A percentile compares a stretch with the other conserved stretches of the same genome.
Evolutionary conservation across 2,888 invertebrate species (phyloP).

Genomic region (Chalcosyrphus nemorum): DNA sequence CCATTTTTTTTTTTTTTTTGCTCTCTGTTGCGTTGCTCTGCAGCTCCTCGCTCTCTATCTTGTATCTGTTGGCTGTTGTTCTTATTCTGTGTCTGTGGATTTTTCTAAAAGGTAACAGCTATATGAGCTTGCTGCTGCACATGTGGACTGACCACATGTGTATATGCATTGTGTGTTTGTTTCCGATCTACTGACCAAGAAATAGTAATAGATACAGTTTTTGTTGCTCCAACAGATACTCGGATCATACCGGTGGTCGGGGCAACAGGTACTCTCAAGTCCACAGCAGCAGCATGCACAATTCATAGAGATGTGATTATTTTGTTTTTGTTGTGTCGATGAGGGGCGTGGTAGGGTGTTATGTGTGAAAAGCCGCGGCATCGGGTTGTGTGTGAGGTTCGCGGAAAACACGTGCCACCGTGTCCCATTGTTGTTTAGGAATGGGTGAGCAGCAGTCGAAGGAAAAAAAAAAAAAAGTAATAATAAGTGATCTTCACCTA

Average conservation of each 20-base stretch:
- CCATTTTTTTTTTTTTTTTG: slow-evolving; percentile 51
- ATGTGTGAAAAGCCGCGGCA: slow-evolving; percentile 31
- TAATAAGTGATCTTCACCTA: slow-evolving; percentile 52
- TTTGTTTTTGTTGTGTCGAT: slow-evolving; percentile 14
- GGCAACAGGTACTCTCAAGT: slow-evolving; percentile 58
- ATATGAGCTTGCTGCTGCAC: slow-evolving; percentile 25
- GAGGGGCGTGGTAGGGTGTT: slow-evolving; percentile 62
- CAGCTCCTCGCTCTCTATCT: no score
- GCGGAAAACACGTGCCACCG: slow-evolving; percentile 70
- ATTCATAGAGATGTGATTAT: slow-evolving; percentile 60
- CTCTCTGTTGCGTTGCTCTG: slow-evolving; percentile 18
- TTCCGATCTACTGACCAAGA: slow-evolving; percentile 73
- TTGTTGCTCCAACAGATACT: slow-evolving; percentile 34
- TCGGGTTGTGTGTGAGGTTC: slow-evolving; percentile 43
- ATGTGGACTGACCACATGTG: slow-evolving; percentile 43
- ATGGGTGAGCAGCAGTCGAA: slow-evolving; percentile 37
- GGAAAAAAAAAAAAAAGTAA: slow-evolving; percentile 13
- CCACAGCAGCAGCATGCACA: slow-evolving; percentile 37
- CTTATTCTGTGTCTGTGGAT: slow-evolving; percentile 9
- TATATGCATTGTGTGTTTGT: slow-evolving; percentile 30
- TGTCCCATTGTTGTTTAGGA: slow-evolving; percentile 68
- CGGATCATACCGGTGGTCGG: slow-evolving; percentile 32
- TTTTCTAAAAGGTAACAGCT: slow-evolving; percentile 40
- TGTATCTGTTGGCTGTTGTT: not conserved
- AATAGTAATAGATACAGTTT: slow-evolving; percentile 68